Conservation (phyloP, 2,888 invertebrate genomes). For the Mythimna pallens region DNA sequence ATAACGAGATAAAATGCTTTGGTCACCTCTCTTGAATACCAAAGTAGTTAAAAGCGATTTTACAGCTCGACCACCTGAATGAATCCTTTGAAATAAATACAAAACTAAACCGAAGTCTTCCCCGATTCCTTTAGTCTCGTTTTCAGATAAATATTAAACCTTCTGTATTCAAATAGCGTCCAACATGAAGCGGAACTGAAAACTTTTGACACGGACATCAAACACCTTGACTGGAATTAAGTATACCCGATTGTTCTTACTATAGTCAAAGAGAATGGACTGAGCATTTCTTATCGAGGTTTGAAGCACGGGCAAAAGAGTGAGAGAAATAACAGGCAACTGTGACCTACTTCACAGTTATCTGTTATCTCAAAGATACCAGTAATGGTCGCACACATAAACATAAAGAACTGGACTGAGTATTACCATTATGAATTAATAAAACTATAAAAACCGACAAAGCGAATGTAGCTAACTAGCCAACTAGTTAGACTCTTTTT, state of each 20-base stretch:
- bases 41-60: neutral
- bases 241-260: slow-evolving; percentile 30
- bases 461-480: too few species aligned
- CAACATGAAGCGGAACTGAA: slow-evolving; percentile 23
- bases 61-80: neutral
- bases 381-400: too few species aligned
- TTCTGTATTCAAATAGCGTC: slow-evolving; percentile 21
- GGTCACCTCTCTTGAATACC: neutral
- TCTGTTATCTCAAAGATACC: too few species aligned
- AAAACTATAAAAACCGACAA: too few species aligned
- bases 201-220: slow-evolving; percentile 48
- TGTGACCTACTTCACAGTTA: too few species aligned
- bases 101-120: neutral
- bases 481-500: too few species aligned
- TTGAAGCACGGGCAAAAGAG: too few species aligned
- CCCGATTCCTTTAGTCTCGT: neutral
- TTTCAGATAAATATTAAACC: slow-evolving; percentile 32
- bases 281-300: neutral
- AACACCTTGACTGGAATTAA: slow-evolving; percentile 39
- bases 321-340: too few species aligned
- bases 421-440: too few species aligned
- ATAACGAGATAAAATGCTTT: neutral
- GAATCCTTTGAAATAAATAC: slow-evolving; percentile 9
- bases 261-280: neutral
- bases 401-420: too few species aligned